Evolutionary conservation across 2,888 invertebrate genomes (phyloP).

Genomic region (Drosophila setosimentum): DNA sequence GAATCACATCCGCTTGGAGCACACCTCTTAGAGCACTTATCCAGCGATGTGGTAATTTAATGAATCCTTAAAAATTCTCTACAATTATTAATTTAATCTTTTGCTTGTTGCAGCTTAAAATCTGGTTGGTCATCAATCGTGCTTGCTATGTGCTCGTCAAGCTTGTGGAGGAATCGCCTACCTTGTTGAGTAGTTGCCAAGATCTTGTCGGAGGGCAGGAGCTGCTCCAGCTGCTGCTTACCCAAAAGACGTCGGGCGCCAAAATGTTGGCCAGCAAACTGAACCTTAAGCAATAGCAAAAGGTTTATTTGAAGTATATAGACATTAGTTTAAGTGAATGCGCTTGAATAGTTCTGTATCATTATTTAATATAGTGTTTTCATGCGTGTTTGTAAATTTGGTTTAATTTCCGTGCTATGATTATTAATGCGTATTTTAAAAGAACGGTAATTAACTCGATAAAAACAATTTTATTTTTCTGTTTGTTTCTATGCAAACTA

Average conservation of each 20-base stretch:
- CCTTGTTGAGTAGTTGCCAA: conserved; percentile 85
- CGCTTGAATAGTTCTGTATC: conserved; percentile 1
- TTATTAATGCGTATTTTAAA: conserved; percentile 23
- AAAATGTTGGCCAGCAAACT: conserved; percentile 88
- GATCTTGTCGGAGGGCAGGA: conserved; percentile 72
- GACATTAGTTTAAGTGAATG: conserved; percentile 26
- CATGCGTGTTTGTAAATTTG: conserved; percentile 20
- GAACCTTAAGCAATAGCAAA: conserved; percentile 20
- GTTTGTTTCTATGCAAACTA: background rate
- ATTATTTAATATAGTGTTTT: conserved; percentile 4
- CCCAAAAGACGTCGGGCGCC: conserved; percentile 87
- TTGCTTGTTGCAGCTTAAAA: conserved; percentile 86
- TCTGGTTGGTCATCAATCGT: conserved; percentile 90
- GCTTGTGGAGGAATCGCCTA: conserved; percentile 88
- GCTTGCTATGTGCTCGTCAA: conserved; percentile 91
- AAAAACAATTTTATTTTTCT: too few relatives aligned
- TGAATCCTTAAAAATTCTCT: background rate
- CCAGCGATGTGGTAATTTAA: conserved; percentile 86
- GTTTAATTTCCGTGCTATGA: conserved; percentile 31
- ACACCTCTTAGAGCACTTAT: conserved; percentile 86
- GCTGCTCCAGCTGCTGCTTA: conserved; percentile 84
- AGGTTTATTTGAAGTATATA: conserved; percentile 33
- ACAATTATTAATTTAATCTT: background rate
- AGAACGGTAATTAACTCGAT: background rate
- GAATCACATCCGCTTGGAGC: conserved; percentile 87